These are phyloP conservation scores for Crax fasciolata DNA, from an alignment of 2,797 vertebrate species.

Conservation along the genomic window DNA sequence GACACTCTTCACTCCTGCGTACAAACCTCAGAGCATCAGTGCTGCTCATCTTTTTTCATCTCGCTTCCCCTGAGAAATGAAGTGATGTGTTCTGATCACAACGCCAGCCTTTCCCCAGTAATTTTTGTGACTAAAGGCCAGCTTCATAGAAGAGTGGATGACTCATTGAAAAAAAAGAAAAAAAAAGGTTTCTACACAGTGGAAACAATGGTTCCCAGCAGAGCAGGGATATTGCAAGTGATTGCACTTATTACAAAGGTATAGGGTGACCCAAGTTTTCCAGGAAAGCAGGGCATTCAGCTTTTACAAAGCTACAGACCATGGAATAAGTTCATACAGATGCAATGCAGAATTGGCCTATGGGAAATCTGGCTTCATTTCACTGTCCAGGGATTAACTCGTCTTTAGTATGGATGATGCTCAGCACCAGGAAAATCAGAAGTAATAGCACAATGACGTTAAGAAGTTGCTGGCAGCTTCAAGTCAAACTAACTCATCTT, in stretches of 20 bases:
- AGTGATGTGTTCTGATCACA: not conserved
- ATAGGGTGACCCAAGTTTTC: not conserved
- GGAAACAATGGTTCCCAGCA: not conserved
- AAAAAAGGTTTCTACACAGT: not conserved
- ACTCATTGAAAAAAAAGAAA: not conserved
- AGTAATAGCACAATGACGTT: not conserved
- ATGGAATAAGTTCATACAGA: not conserved
- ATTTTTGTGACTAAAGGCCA: not conserved
- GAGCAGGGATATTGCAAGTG: not conserved
- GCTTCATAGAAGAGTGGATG: not conserved
- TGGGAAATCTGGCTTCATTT: not conserved
- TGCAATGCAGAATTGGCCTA: not conserved
- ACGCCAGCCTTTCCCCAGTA: not conserved
- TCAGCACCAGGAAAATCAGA: not conserved
- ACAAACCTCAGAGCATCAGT: not conserved
- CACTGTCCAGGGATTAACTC: not conserved
- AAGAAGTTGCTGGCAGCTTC: not conserved
- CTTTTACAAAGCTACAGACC: not conserved
- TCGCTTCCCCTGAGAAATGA: not conserved
- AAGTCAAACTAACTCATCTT: not conserved
- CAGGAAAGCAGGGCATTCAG: not conserved
- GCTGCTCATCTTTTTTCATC: not conserved
- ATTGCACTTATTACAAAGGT: not conserved
- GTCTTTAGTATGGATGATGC: not conserved
- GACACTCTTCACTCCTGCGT: not conserved